Evolutionary conservation across 2,797 vertebrate species (phyloP), one percentile per base, ranked within the genome.

Genomic region (Eurystomus glaucurus): DNA sequence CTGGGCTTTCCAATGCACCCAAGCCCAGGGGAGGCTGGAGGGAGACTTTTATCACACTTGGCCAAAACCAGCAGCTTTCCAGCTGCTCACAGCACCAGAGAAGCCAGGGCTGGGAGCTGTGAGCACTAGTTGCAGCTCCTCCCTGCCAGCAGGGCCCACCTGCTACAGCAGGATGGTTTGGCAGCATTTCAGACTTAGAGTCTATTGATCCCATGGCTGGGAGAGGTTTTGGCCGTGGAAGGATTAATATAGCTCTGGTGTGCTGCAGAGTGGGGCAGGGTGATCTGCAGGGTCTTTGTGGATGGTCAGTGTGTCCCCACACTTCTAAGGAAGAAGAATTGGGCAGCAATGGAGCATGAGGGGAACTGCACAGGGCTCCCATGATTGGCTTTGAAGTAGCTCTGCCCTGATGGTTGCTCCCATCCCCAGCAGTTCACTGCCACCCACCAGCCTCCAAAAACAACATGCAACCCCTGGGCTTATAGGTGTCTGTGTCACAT

Each of bases 11-110:
- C 72, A 80, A n/a, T 25, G 7, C 64, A 41, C 13, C 48, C 9
- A 1, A 86, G 45, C 65, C 48, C 61, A 77, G 41, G 14, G 31
- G 55, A 39, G n/a, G 46, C 17, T 80, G 72, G 35, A 86, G 39
- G 35, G 52, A 91, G 69, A 60, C 69, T 91, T 88, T 92, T 91
- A 74, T 46, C 93, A 75, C 54, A 61, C 83, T 88, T 94, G 90
- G 90, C 90, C 72, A 74, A 12, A 4, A 8, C 26, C 68, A 90
- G 92, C 79, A 66, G 55, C 78, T 93, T 70, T 85, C 87, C 95
- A 96, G 95, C 93, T 91, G 87, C 88, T 95, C 3, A 0, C 35
- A 90, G 85, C 54, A 57, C 5, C 11, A 16, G 72, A 81, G 72
- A 28, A 85, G 90, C 55, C 85, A 64, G 45, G 7, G 3, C 70